Conservation (phyloP, 1,140 invertebrate genomes). For the Pseudomyrmex sp. region DNA sequence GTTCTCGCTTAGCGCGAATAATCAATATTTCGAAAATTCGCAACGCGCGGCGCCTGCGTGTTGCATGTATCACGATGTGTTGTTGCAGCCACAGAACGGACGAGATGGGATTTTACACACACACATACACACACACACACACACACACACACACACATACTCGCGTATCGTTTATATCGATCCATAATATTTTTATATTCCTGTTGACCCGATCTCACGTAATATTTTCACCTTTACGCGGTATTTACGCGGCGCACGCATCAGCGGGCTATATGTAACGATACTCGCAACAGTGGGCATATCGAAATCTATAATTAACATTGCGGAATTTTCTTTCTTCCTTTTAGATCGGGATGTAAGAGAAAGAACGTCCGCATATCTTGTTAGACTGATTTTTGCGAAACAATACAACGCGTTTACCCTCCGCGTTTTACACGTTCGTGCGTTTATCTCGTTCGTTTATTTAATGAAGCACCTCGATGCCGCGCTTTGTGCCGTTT, state of each 20-base stretch:
- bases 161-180: conserved; percentile 29
- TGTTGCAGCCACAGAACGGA: conserved; percentile 1
- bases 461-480: conserved; percentile 1
- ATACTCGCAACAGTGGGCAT: conserved; percentile 27
- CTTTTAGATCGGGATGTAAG: conserved; percentile 15
- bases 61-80: neutral
- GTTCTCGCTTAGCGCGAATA: neutral
- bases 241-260: conserved; percentile 54
- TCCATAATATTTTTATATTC: conserved; percentile 60
- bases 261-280: conserved; percentile 26
- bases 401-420: too few relatives aligned
- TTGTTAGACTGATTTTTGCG: too few relatives aligned
- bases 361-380: neutral
- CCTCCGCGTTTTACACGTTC: too few relatives aligned
- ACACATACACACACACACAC: too few relatives aligned
- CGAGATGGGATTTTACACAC: conserved; percentile 15
- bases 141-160: too few relatives aligned
- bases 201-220: conserved; percentile 53
- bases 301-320: conserved; percentile 53
- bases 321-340: conserved; percentile 32
- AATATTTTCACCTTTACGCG: conserved; percentile 61
- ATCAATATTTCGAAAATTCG: conserved; percentile 48
- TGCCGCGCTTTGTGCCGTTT: neutral
- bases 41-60: conserved; percentile 36
- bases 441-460: too few relatives aligned